Percentiles rank a stretch among this genome's conserved stretches.
Evolutionary conservation across 1,140 invertebrate genomes (phyloP).

Genomic region (Microplitis mediator): DNA sequence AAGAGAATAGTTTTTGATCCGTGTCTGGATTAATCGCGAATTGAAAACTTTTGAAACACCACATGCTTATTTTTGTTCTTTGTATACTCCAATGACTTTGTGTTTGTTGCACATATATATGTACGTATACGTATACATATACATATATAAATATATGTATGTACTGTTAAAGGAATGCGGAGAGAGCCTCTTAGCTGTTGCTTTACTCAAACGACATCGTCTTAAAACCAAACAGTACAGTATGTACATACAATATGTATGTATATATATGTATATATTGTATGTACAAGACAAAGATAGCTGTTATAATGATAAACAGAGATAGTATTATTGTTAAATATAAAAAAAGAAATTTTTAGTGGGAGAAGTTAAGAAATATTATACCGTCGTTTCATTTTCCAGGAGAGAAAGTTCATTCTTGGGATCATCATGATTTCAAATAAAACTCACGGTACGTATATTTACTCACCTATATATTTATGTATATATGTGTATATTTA

Average conservation of each 20-base stretch:
- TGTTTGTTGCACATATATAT: no score
- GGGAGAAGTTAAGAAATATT: slow-evolving; percentile 33
- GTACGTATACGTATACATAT: no score
- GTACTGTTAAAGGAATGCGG: slow-evolving; percentile 12
- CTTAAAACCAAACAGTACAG: not conserved
- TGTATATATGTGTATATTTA: no score
- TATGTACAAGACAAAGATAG: not conserved
- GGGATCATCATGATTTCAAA: slow-evolving; percentile 28
- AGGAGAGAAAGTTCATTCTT: slow-evolving; percentile 37
- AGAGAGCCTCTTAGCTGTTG: slow-evolving; percentile 19
- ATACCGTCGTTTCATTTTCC: slow-evolving; percentile 36
- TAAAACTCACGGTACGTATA: not conserved
- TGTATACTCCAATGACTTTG: no score
- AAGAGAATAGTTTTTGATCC: no score
- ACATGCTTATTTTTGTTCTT: no score
- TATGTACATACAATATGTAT: not conserved
- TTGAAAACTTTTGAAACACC: no score
- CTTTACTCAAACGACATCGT: not conserved
- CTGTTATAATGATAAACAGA: slow-evolving; percentile 8
- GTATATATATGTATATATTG: not conserved
- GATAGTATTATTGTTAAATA: not conserved
- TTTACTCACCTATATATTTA: no score
- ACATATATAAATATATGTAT: not conserved
- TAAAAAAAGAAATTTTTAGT: not conserved
- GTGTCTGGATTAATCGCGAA: no score